Conservation (phyloP, 2,797 vertebrate species). For the Chelidonichthys spinosus region DNA sequence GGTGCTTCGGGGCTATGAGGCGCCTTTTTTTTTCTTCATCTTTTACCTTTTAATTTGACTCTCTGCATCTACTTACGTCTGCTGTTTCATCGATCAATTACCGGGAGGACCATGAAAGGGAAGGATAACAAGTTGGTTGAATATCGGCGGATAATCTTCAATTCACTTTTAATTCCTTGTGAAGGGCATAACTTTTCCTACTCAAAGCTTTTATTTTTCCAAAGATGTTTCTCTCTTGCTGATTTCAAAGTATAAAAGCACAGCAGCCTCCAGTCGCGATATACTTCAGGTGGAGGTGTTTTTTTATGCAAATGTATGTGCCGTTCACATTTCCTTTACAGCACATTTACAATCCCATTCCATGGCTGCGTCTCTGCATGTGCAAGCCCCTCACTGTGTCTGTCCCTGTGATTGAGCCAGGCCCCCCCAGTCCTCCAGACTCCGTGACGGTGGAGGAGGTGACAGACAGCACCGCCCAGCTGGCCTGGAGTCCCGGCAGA, state of each 20-base stretch:
- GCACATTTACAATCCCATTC: background rate
- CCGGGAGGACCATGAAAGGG: conserved; percentile 47
- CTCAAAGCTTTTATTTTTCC: conserved; percentile 21
- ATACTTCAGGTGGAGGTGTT: background rate
- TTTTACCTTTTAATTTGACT: conserved; percentile 75
- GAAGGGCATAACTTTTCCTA: conserved; percentile 53
- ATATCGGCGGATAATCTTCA: conserved; percentile 66
- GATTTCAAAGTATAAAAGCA: conserved; percentile 28
- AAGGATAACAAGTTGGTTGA: conserved; percentile 60
- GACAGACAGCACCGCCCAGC: conserved; percentile 88
- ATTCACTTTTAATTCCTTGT: conserved; percentile 66
- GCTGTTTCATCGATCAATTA: conserved; percentile 68
- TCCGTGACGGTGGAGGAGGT: conserved; percentile 87
- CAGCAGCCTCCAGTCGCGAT: conserved; percentile 1
- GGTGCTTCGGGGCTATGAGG: conserved; percentile 42
- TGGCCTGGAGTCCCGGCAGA: conserved; percentile 85
- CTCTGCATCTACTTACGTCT: conserved; percentile 37
- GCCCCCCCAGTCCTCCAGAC: conserved; percentile 86
- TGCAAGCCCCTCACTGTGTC: conserved; percentile 66
- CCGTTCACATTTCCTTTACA: conserved; percentile 16
- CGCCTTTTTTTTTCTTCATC: conserved; percentile 55
- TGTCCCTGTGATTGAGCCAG: conserved; percentile 80
- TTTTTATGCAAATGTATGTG: conserved; percentile 7
- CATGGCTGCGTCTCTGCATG: conserved; percentile 33
- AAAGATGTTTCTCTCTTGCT: conserved; percentile 23